These are phyloP conservation scores for Uropetala carovei DNA, from an alignment of 2,888 invertebrate species.

Conservation along the genomic window DNA sequence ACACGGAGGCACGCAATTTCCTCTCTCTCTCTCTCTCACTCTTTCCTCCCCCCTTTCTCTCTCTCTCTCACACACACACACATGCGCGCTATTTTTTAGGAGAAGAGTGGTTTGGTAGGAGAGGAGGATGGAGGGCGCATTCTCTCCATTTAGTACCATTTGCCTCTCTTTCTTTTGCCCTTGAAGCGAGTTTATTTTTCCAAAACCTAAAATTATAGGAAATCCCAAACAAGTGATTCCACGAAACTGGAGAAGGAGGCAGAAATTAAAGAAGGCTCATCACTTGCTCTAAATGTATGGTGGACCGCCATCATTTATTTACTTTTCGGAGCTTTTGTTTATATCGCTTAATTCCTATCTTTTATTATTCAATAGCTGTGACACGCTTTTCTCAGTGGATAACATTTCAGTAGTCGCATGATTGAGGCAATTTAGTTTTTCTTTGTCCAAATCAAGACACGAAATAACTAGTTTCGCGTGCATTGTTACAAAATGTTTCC, in stretches of 20 bases:
- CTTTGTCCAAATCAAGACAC: too few relatives aligned
- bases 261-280: too few relatives aligned
- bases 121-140: not conserved
- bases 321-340: too few relatives aligned
- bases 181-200: not conserved
- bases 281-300: too few relatives aligned
- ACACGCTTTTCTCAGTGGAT: too few relatives aligned
- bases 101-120: not conserved
- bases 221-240: not conserved
- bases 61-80: not conserved
- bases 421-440: too few relatives aligned
- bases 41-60: not conserved
- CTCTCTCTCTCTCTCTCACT: not conserved
- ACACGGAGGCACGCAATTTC: conserved; percentile 57
- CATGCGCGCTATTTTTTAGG: not conserved
- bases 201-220: conserved; percentile 25
- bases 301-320: too few relatives aligned
- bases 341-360: too few relatives aligned
- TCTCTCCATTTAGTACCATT: not conserved
- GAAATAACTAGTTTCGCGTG: too few relatives aligned
- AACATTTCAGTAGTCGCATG: too few relatives aligned
- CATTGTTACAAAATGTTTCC: too few relatives aligned
- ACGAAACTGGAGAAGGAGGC: not conserved
- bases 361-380: too few relatives aligned
- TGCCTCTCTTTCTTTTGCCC: conserved; percentile 7